phyloP scores from a whole-genome alignment of 1,140 invertebrate species.

The Trachelipus rathkii region DNA sequence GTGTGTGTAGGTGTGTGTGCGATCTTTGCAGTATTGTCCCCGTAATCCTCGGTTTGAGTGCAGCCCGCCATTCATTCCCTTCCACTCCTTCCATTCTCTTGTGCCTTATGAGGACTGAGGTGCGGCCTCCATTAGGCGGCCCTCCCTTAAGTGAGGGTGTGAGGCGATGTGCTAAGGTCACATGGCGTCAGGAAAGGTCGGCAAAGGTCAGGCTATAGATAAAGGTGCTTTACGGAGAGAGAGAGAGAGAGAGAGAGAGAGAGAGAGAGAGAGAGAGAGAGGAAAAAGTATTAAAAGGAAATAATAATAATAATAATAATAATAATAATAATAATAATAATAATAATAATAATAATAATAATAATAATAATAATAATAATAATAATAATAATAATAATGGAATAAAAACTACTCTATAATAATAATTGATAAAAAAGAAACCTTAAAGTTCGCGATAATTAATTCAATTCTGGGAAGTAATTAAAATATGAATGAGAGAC shows the following conservation, averaged over 20 bases:
- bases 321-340: too few relatives aligned
- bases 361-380: too few relatives aligned
- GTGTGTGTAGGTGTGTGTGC: too few relatives aligned
- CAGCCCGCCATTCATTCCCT: not conserved
- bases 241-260: not conserved
- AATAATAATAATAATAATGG: too few relatives aligned
- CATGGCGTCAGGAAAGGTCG: not conserved
- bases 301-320: too few relatives aligned
- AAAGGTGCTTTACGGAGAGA: not conserved
- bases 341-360: too few relatives aligned
- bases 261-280: slow-evolving; percentile 1
- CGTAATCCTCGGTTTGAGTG: not conserved
- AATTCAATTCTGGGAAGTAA: too few relatives aligned
- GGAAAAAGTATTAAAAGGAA: too few relatives aligned
- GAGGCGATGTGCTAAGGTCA: slow-evolving; percentile 1
- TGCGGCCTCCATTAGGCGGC: not conserved
- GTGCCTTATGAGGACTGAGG: not conserved
- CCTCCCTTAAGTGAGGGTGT: not conserved
- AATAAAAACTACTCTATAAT: too few relatives aligned
- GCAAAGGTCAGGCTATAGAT: not conserved
- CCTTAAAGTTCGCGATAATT: too few relatives aligned
- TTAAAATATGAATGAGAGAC: too few relatives aligned
- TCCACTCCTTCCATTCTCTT: not conserved
- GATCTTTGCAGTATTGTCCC: not conserved
- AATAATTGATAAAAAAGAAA: too few relatives aligned